A percentile compares a stretch with the other conserved stretches of the same genome.
Evolutionary conservation across 1,140 invertebrate species (phyloP).

Genomic region (Neotoxoptera formosana): DNA sequence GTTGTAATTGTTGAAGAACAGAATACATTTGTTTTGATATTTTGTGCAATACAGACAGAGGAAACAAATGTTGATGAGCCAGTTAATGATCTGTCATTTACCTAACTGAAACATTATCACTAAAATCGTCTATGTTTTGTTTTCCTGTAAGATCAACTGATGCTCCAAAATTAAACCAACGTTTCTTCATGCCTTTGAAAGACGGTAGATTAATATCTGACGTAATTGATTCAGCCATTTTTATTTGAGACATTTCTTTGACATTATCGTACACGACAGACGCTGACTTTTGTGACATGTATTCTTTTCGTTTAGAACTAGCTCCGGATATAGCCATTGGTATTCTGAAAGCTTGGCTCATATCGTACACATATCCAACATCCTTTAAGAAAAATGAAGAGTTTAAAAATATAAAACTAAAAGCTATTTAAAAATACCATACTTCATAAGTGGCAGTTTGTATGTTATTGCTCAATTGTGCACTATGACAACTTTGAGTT

Average conservation of each 20-base stretch:
- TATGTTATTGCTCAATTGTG: slow-evolving; percentile 60
- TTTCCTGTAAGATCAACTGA: slow-evolving; percentile 33
- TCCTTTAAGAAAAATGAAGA: slow-evolving; percentile 36
- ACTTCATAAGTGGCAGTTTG: slow-evolving; percentile 60
- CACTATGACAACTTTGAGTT: slow-evolving; percentile 71
- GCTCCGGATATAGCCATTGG: slow-evolving; percentile 41
- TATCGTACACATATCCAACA: slow-evolving; percentile 47
- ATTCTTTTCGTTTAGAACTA: slow-evolving; percentile 42
- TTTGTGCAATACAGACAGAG: not conserved
- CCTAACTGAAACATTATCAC: slow-evolving; percentile 53
- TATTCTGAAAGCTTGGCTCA: slow-evolving; percentile 52
- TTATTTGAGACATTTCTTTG: slow-evolving; percentile 57
- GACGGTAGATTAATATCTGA: slow-evolving; percentile 47
- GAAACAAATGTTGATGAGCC: not conserved
- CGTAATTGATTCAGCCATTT: slow-evolving; percentile 50
- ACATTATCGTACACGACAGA: slow-evolving; percentile 56
- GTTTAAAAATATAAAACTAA: not conserved
- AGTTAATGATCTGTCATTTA: not conserved
- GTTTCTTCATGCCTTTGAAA: slow-evolving; percentile 52
- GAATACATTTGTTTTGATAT: not conserved
- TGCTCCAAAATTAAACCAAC: slow-evolving; percentile 54
- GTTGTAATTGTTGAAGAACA: not conserved
- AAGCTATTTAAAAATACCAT: not conserved
- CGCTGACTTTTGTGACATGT: slow-evolving; percentile 26
- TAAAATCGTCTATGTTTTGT: slow-evolving; percentile 45